These are phyloP conservation scores for Cylas formicarius DNA, from an alignment of 1,140 invertebrate genomes.

Conservation along the genomic window DNA sequence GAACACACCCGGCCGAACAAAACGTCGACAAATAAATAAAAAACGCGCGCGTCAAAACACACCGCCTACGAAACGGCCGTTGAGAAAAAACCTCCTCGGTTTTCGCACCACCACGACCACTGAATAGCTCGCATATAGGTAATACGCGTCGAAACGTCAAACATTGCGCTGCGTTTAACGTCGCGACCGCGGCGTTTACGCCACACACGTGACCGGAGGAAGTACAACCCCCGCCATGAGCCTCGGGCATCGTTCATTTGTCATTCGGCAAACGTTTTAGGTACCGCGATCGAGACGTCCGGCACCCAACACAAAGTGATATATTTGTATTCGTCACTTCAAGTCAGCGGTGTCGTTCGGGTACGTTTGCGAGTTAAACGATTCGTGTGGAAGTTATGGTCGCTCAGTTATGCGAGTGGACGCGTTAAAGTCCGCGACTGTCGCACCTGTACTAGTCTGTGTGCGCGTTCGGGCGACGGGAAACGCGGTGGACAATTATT, in stretches of 20 bases:
- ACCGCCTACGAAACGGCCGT: no score
- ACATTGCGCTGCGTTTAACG: no score
- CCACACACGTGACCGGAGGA: conserved; percentile 12
- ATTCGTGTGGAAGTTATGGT: conserved; percentile 27
- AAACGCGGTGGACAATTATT: no score
- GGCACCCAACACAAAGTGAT: conserved; percentile 18
- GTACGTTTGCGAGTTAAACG: conserved; percentile 24
- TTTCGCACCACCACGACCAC: no score
- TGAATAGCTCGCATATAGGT: no score
- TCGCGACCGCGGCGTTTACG: no score
- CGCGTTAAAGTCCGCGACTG: conserved; percentile 19
- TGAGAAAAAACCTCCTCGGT: no score
- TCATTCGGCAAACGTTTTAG: conserved; percentile 11
- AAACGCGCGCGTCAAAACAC: no score
- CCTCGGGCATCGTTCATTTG: conserved; percentile 9
- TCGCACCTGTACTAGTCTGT: conserved; percentile 15
- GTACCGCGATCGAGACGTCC: conserved; percentile 11
- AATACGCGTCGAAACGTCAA: no score
- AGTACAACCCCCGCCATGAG: conserved; percentile 17
- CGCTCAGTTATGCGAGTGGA: conserved; percentile 21
- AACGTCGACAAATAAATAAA: no score
- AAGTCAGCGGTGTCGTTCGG: conserved; percentile 16
- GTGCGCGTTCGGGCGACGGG: neutral
- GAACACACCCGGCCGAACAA: no score
- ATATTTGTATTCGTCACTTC: conserved; percentile 34